Evolutionary conservation across 2,113 vertebrate genomes (phyloP), one percentile per base, ranked within the genome.

Genomic region (Podarcis muralis): DNA sequence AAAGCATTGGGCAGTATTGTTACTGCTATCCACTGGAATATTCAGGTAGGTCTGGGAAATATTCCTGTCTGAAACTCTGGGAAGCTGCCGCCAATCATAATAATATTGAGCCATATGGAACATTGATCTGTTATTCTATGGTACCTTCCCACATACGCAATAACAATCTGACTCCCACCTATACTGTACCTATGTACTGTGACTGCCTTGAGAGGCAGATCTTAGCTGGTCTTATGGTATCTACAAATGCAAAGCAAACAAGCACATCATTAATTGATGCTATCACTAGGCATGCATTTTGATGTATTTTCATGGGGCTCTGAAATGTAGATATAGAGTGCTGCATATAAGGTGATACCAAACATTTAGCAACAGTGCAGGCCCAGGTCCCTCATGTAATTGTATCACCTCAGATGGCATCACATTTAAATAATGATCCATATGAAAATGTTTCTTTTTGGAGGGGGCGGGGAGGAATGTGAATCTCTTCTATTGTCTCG

Each of bases 1-100:
- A 37, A 90, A 69, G 80, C 32, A 90, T 77, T 85, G 12, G 94
- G 43, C 85, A 78, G 84, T 20, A 74, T 13, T 15, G 6, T 72
- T 88, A 30, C 83, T 40, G 0, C 12, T 87, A 71, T 65, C 1
- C 2, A 8, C 3, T 74, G 40, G 23, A 65, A 80, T 57, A 27
- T 53, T 30, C 30, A 59, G 13, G 30, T 30, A 43, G 48, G 25
- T 27, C 48, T 75, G 18, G 32, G 48, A 53, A 53, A 53, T 53
- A 53, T 11, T 12, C 48, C 48, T 57, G 16, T 53, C 48, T n/a
- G 27, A 13, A 57, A 57, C 53, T 15, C 53, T 11, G 16, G n/a
- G 27, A 27, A 80, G 40, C 15, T 43, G 32, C 35, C 18, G 71
- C 71, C 71, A 72, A 1, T 72, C 16, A 77, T 22, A 12, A 62